Evolutionary conservation across 2,888 invertebrate genomes (phyloP).

Genomic region (Nomada hirtipes): DNA sequence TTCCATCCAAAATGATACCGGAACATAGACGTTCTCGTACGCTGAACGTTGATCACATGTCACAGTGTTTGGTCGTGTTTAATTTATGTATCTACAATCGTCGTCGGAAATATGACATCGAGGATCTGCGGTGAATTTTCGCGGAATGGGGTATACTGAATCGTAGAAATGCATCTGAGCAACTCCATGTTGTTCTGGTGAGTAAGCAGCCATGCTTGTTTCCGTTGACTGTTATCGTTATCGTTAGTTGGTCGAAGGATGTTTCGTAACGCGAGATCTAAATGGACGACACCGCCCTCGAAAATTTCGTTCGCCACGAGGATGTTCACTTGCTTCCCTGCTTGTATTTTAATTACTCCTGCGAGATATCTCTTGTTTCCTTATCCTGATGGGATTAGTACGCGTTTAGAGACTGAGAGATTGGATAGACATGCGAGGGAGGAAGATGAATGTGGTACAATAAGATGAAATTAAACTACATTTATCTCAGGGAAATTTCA

Average conservation of each 20-base stretch:
- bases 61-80: too few species aligned
- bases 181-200: background rate
- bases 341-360: conserved; percentile 8
- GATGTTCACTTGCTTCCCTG: background rate
- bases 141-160: too few species aligned
- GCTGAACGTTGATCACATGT: too few species aligned
- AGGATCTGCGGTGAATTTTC: background rate
- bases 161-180: background rate
- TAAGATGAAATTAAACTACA: too few species aligned
- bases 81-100: too few species aligned
- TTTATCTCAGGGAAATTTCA: too few species aligned
- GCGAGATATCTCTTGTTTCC: background rate
- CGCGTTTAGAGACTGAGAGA: background rate
- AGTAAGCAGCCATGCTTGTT: conserved; percentile 11
- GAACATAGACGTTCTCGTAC: too few species aligned
- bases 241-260: conserved; percentile 17
- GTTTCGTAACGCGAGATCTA: background rate
- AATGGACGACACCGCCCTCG: background rate
- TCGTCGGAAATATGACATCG: background rate
- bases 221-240: conserved; percentile 23
- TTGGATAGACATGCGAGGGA: background rate
- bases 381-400: background rate
- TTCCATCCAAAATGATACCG: too few species aligned
- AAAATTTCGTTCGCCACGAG: conserved; percentile 6
- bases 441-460: too few species aligned